Evolutionary conservation across 1,140 invertebrate species (phyloP).

Genomic region (Bilobella aurantiaca): DNA sequence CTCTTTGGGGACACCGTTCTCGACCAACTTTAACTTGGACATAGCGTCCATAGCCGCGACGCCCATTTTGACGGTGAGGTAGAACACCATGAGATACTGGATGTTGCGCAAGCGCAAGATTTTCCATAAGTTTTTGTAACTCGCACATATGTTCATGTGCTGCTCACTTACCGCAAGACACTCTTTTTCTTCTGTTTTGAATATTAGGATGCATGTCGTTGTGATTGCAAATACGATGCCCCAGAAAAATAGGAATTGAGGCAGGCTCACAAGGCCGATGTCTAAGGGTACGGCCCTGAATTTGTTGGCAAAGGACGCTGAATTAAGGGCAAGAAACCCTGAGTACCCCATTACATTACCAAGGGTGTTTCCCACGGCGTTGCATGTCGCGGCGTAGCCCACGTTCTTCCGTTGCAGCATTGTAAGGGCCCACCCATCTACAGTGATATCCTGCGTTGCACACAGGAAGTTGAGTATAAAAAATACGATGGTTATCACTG

Average conservation of each 20-base stretch:
- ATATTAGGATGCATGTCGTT: slow-evolving; percentile 79
- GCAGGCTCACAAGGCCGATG: slow-evolving; percentile 1
- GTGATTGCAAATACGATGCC: slow-evolving; percentile 77
- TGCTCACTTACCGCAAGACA: slow-evolving; percentile 40
- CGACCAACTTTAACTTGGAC: background rate
- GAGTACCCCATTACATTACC: slow-evolving; percentile 53
- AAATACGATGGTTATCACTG: slow-evolving; percentile 46
- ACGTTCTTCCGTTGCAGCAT: slow-evolving; percentile 52
- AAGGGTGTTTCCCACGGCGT: slow-evolving; percentile 51
- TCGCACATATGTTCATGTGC: slow-evolving; percentile 57
- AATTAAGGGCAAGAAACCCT: slow-evolving; percentile 51
- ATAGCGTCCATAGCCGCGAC: background rate
- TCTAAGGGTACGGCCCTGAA: slow-evolving; percentile 32
- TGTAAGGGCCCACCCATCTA: slow-evolving; percentile 55
- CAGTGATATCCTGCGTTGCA: slow-evolving; percentile 55
- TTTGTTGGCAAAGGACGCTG: slow-evolving; percentile 49
- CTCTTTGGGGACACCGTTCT: slow-evolving; percentile 2
- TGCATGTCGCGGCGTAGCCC: slow-evolving; percentile 54
- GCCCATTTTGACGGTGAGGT: slow-evolving; percentile 57
- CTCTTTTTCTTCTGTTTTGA: slow-evolving; percentile 67
- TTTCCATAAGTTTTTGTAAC: slow-evolving; percentile 70
- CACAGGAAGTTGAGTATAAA: slow-evolving; percentile 51
- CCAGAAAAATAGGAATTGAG: slow-evolving; percentile 82
- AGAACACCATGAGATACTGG: slow-evolving; percentile 60
- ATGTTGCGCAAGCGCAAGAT: slow-evolving; percentile 78